Evolutionary conservation across 2,888 invertebrate genomes (phyloP).

Genomic region (Sphecodes monilicornis): DNA sequence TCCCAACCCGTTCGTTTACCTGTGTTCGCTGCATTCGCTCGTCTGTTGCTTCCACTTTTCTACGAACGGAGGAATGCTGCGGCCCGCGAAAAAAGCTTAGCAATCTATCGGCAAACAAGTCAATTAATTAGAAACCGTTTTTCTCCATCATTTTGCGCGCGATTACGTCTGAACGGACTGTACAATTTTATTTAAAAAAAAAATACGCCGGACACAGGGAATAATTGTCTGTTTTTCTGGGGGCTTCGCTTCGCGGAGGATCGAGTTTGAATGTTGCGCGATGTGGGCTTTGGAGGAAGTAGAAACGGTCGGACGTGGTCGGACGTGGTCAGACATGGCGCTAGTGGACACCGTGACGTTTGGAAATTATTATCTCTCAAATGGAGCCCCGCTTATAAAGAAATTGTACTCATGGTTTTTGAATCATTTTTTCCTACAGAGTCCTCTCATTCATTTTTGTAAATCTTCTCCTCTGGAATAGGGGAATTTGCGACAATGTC

Average conservation of each 20-base stretch:
- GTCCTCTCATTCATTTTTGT: too few species aligned
- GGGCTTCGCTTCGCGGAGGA: not conserved
- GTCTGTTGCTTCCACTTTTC: not conserved
- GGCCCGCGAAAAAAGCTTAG: constrained; percentile 18
- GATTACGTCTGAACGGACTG: not conserved
- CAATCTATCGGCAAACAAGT: constrained; percentile 7
- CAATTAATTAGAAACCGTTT: constrained; percentile 21
- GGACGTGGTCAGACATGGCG: not conserved
- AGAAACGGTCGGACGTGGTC: not conserved
- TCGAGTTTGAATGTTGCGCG: not conserved
- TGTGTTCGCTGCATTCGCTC: not conserved
- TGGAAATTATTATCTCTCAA: not conserved
- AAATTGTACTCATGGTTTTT: not conserved
- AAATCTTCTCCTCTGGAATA: too few species aligned
- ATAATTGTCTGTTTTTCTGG: not conserved
- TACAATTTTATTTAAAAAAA: not conserved
- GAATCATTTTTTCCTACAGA: not conserved
- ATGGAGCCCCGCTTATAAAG: not conserved
- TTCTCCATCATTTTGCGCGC: not conserved
- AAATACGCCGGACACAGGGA: not conserved
- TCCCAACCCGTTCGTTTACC: not conserved
- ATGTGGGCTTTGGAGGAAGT: not conserved
- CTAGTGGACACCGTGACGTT: not conserved
- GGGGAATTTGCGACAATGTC: too few species aligned
- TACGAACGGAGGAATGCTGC: not conserved